Evolutionary conservation across 2,113 vertebrate species (phyloP), one percentile per base, ranked within the genome.

Genomic region (Corydoras sp.): DNA sequence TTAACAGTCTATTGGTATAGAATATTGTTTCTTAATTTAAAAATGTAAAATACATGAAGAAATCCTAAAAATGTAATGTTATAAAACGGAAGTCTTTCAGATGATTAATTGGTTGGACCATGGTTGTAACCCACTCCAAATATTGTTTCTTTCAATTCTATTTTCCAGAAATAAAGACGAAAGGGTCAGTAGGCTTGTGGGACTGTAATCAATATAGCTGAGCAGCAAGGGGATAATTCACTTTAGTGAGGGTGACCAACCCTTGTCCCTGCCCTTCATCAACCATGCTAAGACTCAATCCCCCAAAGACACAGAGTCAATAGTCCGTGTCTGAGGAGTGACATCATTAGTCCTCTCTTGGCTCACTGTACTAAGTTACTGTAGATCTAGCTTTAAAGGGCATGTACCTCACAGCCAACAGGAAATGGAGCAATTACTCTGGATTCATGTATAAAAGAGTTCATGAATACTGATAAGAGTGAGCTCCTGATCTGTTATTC

Each of bases 251-350:
- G 58, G 48, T 48, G 53, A 58, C 62, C 15, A 58, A 58, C 73
- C 69, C 53, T 54, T 73, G 60, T 64, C 65, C 48, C 60, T 72
- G 35, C 13, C 66, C 67, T 66, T 65, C 69, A 68, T 53, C 72
- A 71, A 70, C 60, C 30, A 67, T 55, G 56, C 65, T 66, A 69
- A 69, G 59, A 56, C 35, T 54, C 69, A 55, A 56, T 59, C 68
- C 66, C 50, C 51, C 1, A 56, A 54, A 76, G 65, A 62, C 31
- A 58, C 56, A 35, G 68, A 71, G 35, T 62, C 66, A 73, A 73
- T 64, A 55, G 56, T 50, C 65, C 56, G 11, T 18, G 24, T 70
- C 55, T 71, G 53, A 67, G 9, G n/a, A 30, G 65, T 68, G 65
- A 68, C 58, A 56, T 74, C 72, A 68, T 65, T 73, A 65, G 69